Conservation (phyloP, 1,140 invertebrate genomes). For the Helicoverpa armigera region DNA sequence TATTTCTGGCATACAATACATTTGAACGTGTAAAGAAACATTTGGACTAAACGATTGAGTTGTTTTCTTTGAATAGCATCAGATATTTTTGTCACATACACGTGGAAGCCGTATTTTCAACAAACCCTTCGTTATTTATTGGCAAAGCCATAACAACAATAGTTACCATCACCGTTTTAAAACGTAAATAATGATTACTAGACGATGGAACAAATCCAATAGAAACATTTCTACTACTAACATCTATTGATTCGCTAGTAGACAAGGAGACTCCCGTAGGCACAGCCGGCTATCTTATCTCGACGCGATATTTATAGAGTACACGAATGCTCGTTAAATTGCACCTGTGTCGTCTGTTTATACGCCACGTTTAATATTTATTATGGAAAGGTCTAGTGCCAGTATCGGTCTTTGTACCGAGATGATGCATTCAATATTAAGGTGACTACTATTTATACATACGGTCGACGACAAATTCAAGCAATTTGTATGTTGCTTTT, state of each 20-base stretch:
- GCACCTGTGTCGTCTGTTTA: slow-evolving; percentile 22
- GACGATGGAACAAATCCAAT: not conserved
- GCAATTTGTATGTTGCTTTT: no score
- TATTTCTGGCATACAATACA: not conserved
- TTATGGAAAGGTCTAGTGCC: slow-evolving; percentile 23
- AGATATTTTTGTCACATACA: no score
- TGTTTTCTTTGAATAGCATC: no score
- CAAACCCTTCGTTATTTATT: no score
- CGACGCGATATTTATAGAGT: slow-evolving; percentile 3
- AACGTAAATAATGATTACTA: no score
- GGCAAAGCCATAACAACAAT: no score
- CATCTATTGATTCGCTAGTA: not conserved
- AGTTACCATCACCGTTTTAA: no score
- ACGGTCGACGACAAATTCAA: no score
- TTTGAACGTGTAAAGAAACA: not conserved
- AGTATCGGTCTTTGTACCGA: not conserved
- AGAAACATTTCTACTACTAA: not conserved
- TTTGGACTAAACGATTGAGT: no score
- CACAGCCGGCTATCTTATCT: not conserved
- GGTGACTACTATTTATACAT: not conserved
- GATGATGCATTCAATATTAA: not conserved
- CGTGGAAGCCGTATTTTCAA: no score
- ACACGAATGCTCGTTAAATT: slow-evolving; percentile 15
- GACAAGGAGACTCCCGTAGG: slow-evolving; percentile 2
- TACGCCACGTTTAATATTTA: slow-evolving; percentile 30